Base-by-base conservation (phyloP, 2,113 vertebrate genomes). In the Ammodytes dubius region DNA sequence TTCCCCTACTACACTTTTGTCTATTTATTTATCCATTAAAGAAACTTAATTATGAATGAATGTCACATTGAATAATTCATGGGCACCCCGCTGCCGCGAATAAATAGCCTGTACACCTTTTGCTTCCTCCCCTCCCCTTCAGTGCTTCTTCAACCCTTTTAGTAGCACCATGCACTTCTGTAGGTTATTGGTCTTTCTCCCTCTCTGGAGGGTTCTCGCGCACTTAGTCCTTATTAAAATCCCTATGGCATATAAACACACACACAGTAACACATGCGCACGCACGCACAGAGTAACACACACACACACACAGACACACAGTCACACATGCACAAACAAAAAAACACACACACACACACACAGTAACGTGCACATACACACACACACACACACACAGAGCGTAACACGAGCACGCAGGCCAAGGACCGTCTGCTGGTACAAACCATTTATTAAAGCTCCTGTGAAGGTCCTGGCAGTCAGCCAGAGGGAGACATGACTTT, bases 11-110 rank as follows among this genome's bases (percentile, higher is more conserved):
- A 91, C 64, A 84, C 84, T 74, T 90, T 76, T 83, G 86, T 91
- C 89, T 94, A 93, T 95, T 93, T 94, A 91, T 92, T 93, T 94
- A 92, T 91, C 91, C 88, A 91, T 94, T 86, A 87, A 95, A 92
- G 88, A 93, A 92, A 90, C 54, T 90, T 90, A 91, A 93, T 93
- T 93, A 92, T 94, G 89, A 89, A 93, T 88, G 90, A 94, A 87
- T 90, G 87, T 83, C 91, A 85, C 83, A 76, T 71, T 94, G 93
- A 95, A 95, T 95, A 91, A 95, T 94, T 92, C 90, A 94, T 92
- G 83, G 60, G 82, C 79, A 84, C 88, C 91, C 85, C 15, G 56
- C 68, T 85, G 91, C 68, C 57, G 74, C 54, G 60, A 90, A 90
- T 92, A 94, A 93, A 93, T 92, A 88, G 87, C 88, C 59, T 11